Evolutionary conservation across 2,888 invertebrate species (phyloP), one percentile per base, ranked within the genome.

Genomic region (Brachypterus glaber): DNA sequence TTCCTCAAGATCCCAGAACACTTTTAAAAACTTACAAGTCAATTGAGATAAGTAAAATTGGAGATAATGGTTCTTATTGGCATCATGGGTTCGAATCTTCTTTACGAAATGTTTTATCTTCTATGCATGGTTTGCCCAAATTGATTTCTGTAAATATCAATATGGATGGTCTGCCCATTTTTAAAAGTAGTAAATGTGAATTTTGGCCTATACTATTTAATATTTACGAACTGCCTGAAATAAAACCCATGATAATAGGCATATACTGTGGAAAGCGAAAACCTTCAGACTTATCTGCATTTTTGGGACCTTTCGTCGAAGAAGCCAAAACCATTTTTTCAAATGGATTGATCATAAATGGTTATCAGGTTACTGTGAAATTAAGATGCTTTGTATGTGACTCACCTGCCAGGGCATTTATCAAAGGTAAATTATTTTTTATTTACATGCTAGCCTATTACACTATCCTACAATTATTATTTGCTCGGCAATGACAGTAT

Each of bases 391-490:
- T 47, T 33, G 39, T 48, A 18, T 45, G 40, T 31, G 47, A 48
- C 27, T 45, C 47, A 8, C 44, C 44, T 8, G 47, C 47, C n/a
- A 41, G 47, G 33, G 43, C 40, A n/a, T 47, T 48, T 40, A 42
- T 47, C 16, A 48, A 48, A 48, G 48, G 47, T 47, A 46, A 17
- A n/a, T n/a, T n/a, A n/a, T n/a, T n/a, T n/a, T n/a, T n/a, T n/a
- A n/a, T n/a, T n/a, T n/a, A n/a, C n/a, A n/a, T n/a, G n/a, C n/a
- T n/a, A n/a, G n/a, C n/a, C n/a, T n/a, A n/a, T n/a, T n/a, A n/a
- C n/a, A n/a, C n/a, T n/a, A n/a, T n/a, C n/a, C n/a, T n/a, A n/a
- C n/a, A n/a, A n/a, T n/a, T n/a, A n/a, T n/a, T n/a, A n/a, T n/a
- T n/a, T n/a, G n/a, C n/a, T n/a, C n/a, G n/a, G n/a, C n/a, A n/a